A percentile compares a stretch with the other conserved stretches of the same genome.
Conservation (phyloP, 2,113 vertebrate genomes). For the Melanostigma gelatinosum region DNA sequence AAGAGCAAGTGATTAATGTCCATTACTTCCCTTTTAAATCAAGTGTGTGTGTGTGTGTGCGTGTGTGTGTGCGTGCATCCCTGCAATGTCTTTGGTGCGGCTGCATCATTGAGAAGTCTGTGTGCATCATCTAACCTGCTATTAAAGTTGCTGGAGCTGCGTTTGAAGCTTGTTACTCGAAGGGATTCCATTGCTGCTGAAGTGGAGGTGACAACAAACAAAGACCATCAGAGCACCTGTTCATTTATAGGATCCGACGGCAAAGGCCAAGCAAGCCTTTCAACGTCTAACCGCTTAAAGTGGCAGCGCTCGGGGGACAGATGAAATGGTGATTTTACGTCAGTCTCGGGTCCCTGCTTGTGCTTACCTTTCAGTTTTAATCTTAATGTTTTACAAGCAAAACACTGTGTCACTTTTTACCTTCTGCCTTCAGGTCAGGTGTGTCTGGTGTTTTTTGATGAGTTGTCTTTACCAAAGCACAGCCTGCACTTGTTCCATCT, state of each 20-base stretch:
- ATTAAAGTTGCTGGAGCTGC: conserved; percentile 13
- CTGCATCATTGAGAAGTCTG: conserved; percentile 29
- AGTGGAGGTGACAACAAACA: conserved; percentile 60
- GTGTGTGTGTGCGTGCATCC: not conserved
- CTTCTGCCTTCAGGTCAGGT: not conserved
- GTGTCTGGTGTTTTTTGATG: conserved; percentile 11
- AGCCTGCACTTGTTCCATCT: conserved; percentile 12
- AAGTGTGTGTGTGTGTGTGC: conserved; percentile 25
- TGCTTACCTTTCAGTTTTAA: conserved; percentile 10
- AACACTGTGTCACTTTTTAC: not conserved
- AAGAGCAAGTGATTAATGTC: conserved; percentile 28
- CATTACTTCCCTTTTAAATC: conserved; percentile 33
- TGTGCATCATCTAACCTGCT: conserved; percentile 26
- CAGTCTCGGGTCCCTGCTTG: conserved; percentile 15
- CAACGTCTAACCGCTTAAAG: conserved; percentile 44
- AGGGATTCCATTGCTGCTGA: conserved; percentile 45
- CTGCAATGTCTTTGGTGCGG: conserved; percentile 9
- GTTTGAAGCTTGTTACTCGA: conserved; percentile 54
- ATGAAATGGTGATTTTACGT: conserved; percentile 24
- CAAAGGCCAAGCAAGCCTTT: conserved; percentile 55
- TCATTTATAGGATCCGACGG: conserved; percentile 53
- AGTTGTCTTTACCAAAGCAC: conserved; percentile 7
- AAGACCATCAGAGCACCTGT: conserved; percentile 54
- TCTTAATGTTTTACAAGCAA: conserved; percentile 12
- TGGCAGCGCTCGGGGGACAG: conserved; percentile 27